phyloP scores from a whole-genome alignment of 2,113 vertebrate genomes.

The Sylvicapra grimmia region DNA sequence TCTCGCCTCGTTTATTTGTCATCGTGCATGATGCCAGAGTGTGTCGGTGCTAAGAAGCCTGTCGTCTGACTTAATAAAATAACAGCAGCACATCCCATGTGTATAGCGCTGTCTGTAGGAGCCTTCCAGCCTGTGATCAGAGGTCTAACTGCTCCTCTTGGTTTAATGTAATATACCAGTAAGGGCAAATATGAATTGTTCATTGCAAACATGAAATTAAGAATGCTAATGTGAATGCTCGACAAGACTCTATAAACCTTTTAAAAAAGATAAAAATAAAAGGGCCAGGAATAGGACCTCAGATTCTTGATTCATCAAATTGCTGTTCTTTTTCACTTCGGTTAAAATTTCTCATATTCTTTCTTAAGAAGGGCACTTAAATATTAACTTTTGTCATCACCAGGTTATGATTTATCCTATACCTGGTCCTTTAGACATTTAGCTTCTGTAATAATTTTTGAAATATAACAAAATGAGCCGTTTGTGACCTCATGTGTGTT shows the following conservation, averaged over 20 bases:
- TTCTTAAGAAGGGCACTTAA: not conserved
- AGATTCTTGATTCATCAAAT: not conserved
- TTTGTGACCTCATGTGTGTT: not conserved
- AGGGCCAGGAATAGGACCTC: not conserved
- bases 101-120: fast-evolving
- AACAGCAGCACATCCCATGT: too few relatives aligned
- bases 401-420: not conserved
- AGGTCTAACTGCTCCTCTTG: not conserved
- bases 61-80: not conserved
- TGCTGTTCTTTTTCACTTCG: not conserved
- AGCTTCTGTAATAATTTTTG: not conserved
- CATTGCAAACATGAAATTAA: not conserved
- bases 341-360: not conserved
- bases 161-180: not conserved
- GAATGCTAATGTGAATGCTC: not conserved
- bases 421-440: not conserved
- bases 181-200: not conserved
- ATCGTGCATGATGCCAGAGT: not conserved
- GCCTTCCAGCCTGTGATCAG: not conserved
- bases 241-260: not conserved
- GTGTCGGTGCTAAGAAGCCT: not conserved
- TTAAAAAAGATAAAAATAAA: not conserved
- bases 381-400: not conserved
- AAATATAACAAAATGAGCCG: not conserved
- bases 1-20: not conserved